Percentiles rank a stretch among this genome's conserved stretches.
Evolutionary conservation across 1,140 invertebrate species (phyloP).

Genomic region (Cheumatopsyche charites): DNA sequence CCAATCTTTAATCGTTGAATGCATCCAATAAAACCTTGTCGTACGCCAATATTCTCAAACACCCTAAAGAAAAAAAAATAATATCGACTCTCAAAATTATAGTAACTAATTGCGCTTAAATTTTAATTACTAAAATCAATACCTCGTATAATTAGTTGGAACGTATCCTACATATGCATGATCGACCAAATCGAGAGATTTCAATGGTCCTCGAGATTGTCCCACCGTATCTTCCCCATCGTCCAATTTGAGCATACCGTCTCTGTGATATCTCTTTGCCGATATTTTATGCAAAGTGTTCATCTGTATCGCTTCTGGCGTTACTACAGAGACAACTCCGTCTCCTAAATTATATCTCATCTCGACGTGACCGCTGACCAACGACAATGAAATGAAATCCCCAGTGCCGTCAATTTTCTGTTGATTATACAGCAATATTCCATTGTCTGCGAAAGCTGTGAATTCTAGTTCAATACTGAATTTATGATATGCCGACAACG

Average conservation of each 20-base stretch:
- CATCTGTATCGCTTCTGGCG: conserved; percentile 73
- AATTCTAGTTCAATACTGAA: conserved; percentile 90
- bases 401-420: conserved; percentile 84
- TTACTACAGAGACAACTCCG: conserved; percentile 78
- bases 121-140: conserved; percentile 48
- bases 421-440: conserved; percentile 87
- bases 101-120: not conserved
- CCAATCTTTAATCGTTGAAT: conserved; percentile 79
- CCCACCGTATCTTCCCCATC: conserved; percentile 79
- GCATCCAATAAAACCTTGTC: conserved; percentile 82
- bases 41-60: conserved; percentile 84
- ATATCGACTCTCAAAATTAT: not conserved
- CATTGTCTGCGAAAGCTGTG: conserved; percentile 82
- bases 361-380: conserved; percentile 77
- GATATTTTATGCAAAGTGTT: conserved; percentile 80
- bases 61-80: conserved; percentile 63
- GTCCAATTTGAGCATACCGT: conserved; percentile 85
- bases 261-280: conserved; percentile 82
- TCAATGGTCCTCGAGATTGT: conserved; percentile 78
- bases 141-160: conserved; percentile 76
- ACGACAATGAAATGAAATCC: conserved; percentile 86
- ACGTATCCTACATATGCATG: conserved; percentile 85
- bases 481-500: conserved; percentile 83
- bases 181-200: conserved; percentile 81
- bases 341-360: conserved; percentile 86